These are phyloP conservation scores for Cydia amplana DNA, from an alignment of 1,140 invertebrate species.

Conservation along the genomic window DNA sequence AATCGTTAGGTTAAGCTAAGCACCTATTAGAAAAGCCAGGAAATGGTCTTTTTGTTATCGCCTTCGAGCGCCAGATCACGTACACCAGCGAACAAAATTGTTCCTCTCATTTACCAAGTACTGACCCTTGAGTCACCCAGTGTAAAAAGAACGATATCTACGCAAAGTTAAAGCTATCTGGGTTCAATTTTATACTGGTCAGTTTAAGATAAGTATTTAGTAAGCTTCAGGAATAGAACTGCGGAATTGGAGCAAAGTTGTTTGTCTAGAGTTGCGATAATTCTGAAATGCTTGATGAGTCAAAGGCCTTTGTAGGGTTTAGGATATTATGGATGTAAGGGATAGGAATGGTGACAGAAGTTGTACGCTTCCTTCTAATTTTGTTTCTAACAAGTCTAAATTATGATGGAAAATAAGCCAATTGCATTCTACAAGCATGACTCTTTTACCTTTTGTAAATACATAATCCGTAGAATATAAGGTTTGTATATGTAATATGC, in stretches of 20 bases:
- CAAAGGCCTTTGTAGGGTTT: not conserved
- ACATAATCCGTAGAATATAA: no score
- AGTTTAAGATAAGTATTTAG: not conserved
- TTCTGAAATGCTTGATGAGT: not conserved
- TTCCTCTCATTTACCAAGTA: not conserved
- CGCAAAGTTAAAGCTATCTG: not conserved
- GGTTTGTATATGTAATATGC: no score
- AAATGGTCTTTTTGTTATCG: constrained; percentile 8
- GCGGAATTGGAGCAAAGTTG: not conserved
- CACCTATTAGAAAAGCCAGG: constrained; percentile 4
- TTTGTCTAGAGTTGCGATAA: constrained; percentile 2
- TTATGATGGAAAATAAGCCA: no score
- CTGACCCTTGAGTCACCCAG: not conserved
- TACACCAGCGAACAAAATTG: not conserved
- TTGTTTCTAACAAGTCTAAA: not conserved
- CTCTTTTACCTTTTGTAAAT: no score
- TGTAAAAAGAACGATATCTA: not conserved
- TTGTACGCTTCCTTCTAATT: constrained; percentile 5
- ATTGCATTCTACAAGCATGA: no score
- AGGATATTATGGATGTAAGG: not conserved
- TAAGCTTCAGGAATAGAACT: not conserved
- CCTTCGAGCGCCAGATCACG: not conserved
- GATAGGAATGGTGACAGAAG: not conserved
- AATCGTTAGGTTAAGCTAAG: constrained; percentile 11
- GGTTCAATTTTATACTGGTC: not conserved